Evolutionary conservation across 2,797 vertebrate species (phyloP).

Genomic region (Schizopygopsis malacanthus): DNA sequence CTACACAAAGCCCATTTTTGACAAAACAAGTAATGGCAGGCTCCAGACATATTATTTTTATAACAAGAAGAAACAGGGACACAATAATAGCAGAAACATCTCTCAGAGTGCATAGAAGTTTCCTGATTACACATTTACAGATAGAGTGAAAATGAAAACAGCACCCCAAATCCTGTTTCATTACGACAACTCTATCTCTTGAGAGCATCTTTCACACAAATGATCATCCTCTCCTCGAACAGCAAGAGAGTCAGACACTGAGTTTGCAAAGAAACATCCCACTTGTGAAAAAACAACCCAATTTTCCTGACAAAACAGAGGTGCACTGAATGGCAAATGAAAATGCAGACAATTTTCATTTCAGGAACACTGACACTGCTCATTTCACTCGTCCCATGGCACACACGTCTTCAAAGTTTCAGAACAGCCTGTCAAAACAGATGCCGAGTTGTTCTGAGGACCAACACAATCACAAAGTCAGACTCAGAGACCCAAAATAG

Average conservation of each 20-base stretch:
- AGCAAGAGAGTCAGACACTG: conserved; percentile 2
- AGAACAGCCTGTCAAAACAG: conserved; percentile 37
- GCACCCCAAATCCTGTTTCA: conserved; percentile 20
- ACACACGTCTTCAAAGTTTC: conserved; percentile 15
- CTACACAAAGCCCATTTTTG: not conserved
- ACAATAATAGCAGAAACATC: not conserved
- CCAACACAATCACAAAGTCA: conserved; percentile 5
- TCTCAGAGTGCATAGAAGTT: not conserved
- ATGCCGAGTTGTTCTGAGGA: conserved; percentile 2
- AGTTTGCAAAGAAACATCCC: conserved; percentile 33
- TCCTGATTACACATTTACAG: conserved; percentile 23
- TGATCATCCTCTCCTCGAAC: not conserved
- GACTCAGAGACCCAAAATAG: not conserved
- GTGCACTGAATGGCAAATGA: conserved; percentile 14
- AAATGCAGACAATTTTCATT: conserved; percentile 19
- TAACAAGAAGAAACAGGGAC: not conserved
- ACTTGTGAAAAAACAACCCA: conserved; percentile 41
- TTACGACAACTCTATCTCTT: conserved; percentile 5
- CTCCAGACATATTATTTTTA: not conserved
- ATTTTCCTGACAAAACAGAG: conserved; percentile 42
- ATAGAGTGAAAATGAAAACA: conserved; percentile 20
- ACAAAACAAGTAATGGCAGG: not conserved
- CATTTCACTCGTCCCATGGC: not conserved
- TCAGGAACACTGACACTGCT: conserved; percentile 3
- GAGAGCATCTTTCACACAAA: conserved; percentile 28